These are phyloP conservation scores for Choloepus didactylus DNA, from an alignment of 2,797 vertebrate species.

Conservation along the genomic window DNA sequence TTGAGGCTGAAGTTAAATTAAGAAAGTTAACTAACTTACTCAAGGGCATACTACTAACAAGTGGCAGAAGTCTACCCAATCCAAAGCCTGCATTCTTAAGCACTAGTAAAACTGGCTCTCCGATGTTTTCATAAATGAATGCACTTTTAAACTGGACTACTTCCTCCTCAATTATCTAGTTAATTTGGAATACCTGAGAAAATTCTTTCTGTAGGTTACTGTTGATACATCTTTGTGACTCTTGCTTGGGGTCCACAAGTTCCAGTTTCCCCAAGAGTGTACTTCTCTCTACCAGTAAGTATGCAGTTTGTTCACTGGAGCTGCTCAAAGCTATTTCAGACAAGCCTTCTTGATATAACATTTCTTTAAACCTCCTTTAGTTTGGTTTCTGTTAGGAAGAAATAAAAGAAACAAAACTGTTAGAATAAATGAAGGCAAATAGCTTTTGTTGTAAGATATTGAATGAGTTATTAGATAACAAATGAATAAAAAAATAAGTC, in stretches of 20 bases:
- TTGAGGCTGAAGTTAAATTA: not conserved
- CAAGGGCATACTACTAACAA: not conserved
- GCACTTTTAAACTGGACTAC: not conserved
- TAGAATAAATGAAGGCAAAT: slow-evolving; percentile 46
- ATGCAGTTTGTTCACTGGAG: slow-evolving; percentile 93
- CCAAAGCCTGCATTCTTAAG: not conserved
- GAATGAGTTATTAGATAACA: slow-evolving; percentile 30
- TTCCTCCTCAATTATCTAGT: slow-evolving; percentile 1
- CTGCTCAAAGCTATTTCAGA: slow-evolving; percentile 91
- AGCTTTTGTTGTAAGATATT: not conserved
- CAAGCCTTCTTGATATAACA: slow-evolving; percentile 94
- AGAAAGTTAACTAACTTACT: not conserved
- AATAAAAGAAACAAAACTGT: slow-evolving; percentile 59
- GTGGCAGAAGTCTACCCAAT: not conserved
- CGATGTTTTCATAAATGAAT: not conserved
- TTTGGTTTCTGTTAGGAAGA: slow-evolving; percentile 90
- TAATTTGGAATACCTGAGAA: slow-evolving; percentile 89
- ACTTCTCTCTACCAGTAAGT: slow-evolving; percentile 92
- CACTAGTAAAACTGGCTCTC: not conserved
- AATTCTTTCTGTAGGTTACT: slow-evolving; percentile 84
- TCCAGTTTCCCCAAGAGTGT: slow-evolving; percentile 91
- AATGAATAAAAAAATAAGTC: slow-evolving; percentile 23
- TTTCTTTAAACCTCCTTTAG: slow-evolving; percentile 93
- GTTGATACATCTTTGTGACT: slow-evolving; percentile 85
- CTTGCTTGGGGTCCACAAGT: slow-evolving; percentile 88